These are phyloP conservation scores for Rotaria macrura DNA, from an alignment of 2,888 invertebrate species.

Conservation along the genomic window DNA sequence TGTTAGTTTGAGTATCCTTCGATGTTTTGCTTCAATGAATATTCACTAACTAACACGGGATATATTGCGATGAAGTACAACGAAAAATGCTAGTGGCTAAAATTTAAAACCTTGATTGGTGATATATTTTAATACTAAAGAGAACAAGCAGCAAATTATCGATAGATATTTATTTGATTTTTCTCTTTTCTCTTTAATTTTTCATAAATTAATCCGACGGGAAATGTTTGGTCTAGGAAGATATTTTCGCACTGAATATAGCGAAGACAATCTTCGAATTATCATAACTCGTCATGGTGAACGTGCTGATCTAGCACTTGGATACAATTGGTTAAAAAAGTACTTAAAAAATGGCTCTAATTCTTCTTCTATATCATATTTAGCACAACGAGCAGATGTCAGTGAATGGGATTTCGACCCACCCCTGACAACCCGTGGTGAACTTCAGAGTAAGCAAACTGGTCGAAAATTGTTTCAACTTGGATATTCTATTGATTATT, in stretches of 20 bases:
- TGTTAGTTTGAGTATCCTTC: neutral
- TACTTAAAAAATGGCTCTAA: neutral
- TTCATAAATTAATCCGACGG: neutral
- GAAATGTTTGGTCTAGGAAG: neutral
- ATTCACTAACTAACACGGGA: neutral
- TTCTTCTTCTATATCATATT: neutral
- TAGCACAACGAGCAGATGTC: neutral
- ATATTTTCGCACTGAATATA: neutral
- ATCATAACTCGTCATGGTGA: conserved; percentile 8
- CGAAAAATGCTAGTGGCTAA: neutral
- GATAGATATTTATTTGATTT: neutral
- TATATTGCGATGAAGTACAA: neutral
- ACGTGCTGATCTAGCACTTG: neutral
- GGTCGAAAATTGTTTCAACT: neutral
- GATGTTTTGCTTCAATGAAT: neutral
- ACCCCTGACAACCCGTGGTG: neutral
- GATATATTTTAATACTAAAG: neutral
- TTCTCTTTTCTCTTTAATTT: neutral
- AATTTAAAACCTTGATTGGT: neutral
- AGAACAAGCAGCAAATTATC: neutral
- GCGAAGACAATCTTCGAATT: neutral
- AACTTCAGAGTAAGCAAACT: neutral
- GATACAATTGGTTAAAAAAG: neutral
- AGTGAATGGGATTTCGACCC: neutral
- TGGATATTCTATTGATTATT: neutral